phyloP scores from a whole-genome alignment of 2,113 vertebrate genomes.

The Ptychochromis oligacanthus region DNA sequence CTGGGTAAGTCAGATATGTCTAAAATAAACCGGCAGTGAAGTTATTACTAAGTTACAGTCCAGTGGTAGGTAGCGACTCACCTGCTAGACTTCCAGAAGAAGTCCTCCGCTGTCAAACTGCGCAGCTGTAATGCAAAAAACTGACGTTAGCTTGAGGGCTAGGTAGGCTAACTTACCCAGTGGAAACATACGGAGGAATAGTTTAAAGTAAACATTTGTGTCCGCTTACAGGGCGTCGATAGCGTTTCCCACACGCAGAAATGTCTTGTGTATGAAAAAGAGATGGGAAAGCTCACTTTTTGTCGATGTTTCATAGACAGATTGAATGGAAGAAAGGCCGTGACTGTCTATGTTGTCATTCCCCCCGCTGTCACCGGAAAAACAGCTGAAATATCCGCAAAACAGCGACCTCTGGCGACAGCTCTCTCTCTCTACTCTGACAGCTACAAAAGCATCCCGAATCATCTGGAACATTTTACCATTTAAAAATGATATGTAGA shows the following conservation, averaged over 20 bases:
- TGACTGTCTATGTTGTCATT: conserved; percentile 44
- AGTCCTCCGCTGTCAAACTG: conserved; percentile 39
- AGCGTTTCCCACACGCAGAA: fast-evolving
- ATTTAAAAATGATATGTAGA: not conserved
- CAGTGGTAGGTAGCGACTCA: not conserved
- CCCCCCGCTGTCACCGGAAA: conserved; percentile 60
- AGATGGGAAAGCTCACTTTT: conserved; percentile 51
- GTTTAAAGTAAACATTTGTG: not conserved
- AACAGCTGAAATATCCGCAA: not conserved
- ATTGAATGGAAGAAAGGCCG: conserved; percentile 38
- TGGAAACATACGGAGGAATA: not conserved
- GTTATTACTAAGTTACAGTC: conserved; percentile 23
- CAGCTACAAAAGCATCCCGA: not conserved
- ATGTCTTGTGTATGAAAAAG: fast-evolving
- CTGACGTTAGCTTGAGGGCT: conserved; percentile 62
- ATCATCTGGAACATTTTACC: not conserved
- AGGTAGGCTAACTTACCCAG: conserved; percentile 43
- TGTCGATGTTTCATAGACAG: conserved; percentile 25
- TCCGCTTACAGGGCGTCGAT: fast-evolving
- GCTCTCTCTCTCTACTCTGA: fast-evolving
- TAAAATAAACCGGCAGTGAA: fast-evolving
- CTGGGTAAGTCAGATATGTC: not conserved
- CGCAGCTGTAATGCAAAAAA: conserved; percentile 44
- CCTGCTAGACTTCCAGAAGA: not conserved
- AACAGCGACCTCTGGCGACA: conserved; percentile 20